Evolutionary conservation across 2,888 invertebrate species (phyloP).

Genomic region (Dorcus parallelipipedus): DNA sequence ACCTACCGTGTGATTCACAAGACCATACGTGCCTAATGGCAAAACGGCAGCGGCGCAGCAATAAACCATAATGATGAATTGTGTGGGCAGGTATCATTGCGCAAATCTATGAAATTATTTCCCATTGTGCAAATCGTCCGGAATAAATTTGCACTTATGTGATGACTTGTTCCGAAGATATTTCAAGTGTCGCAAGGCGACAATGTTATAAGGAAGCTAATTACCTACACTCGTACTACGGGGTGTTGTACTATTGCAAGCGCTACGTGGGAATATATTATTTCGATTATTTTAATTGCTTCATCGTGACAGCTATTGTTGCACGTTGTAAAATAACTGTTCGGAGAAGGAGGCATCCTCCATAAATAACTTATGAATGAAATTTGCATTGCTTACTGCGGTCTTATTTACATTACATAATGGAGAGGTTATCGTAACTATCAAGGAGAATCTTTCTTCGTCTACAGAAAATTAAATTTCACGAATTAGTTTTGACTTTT

Average conservation of each 20-base stretch:
- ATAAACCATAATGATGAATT: slow-evolving; percentile 7
- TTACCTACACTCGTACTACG: neutral
- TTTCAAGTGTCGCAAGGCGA: neutral
- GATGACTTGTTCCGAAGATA: slow-evolving; percentile 6
- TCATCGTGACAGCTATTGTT: slow-evolving; percentile 9
- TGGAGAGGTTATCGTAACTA: too few species aligned
- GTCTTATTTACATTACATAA: too few species aligned
- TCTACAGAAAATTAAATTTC: too few species aligned
- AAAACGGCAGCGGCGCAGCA: neutral
- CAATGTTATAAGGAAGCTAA: neutral
- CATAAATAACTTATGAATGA: neutral
- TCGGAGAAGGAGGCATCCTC: neutral
- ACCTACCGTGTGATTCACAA: slow-evolving; percentile 8
- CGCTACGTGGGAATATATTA: slow-evolving; percentile 5
- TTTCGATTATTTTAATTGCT: slow-evolving; percentile 3
- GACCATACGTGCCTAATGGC: slow-evolving; percentile 1
- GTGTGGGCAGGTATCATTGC: slow-evolving; percentile 10
- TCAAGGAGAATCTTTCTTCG: too few species aligned
- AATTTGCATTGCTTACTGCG: neutral
- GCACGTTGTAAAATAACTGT: neutral
- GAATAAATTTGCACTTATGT: slow-evolving; percentile 12
- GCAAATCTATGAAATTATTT: slow-evolving; percentile 12
- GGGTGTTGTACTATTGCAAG: neutral
- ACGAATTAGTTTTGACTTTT: too few species aligned
- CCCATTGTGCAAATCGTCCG: slow-evolving; percentile 7